A percentile compares a stretch with the other conserved stretches of the same genome.
Conservation (phyloP, 2,888 invertebrate species). For the Ceraclea dissimilis region DNA sequence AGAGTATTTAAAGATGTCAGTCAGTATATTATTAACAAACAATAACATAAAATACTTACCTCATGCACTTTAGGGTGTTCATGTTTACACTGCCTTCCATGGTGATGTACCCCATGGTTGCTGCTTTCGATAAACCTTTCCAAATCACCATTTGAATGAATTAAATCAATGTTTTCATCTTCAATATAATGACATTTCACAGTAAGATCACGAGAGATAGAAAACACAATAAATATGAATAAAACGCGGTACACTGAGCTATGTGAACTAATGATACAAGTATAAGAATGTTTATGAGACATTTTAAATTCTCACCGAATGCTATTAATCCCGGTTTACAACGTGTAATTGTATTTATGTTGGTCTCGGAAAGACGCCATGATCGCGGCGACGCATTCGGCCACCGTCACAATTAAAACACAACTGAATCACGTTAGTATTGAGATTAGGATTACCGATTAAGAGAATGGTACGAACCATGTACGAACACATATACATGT, state of each 20-base stretch:
- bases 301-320: neutral
- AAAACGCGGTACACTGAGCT: neutral
- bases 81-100: neutral
- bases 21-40: neutral
- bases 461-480: too few species aligned
- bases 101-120: neutral
- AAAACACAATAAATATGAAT: constrained; percentile 3
- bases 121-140: neutral
- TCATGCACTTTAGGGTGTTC: constrained; percentile 4
- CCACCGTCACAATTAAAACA: neutral
- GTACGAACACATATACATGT: too few species aligned
- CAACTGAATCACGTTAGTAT: too few species aligned
- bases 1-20: too few species aligned
- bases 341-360: too few species aligned
- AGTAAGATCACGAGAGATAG: neutral
- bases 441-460: too few species aligned
- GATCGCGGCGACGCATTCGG: neutral
- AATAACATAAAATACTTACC: neutral
- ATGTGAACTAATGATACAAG: neutral
- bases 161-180: neutral
- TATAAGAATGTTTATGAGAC: neutral
- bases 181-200: neutral
- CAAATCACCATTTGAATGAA: neutral
- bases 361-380: neutral
- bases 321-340: too few species aligned